These are phyloP conservation scores for Acipenser transmontanus DNA, from an alignment of 2,797 vertebrate genomes.

Conservation along the genomic window DNA sequence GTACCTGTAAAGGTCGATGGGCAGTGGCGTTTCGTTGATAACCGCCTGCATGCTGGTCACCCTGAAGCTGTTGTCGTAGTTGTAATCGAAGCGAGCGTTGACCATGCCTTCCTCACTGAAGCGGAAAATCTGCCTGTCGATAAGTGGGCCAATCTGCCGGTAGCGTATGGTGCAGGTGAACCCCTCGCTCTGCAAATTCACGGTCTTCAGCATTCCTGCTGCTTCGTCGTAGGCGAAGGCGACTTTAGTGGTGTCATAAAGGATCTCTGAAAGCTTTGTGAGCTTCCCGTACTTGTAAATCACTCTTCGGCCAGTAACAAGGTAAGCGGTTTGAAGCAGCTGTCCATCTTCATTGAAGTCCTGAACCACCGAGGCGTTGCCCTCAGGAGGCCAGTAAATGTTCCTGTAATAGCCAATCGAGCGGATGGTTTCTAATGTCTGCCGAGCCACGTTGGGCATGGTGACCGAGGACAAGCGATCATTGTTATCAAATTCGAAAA, in stretches of 20 bases:
- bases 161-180: conserved; percentile 95
- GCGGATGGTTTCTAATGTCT: conserved; percentile 87
- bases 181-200: conserved; percentile 90
- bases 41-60: conserved; percentile 98
- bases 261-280: conserved; percentile 83
- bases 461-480: conserved; percentile 90
- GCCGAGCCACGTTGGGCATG: conserved; percentile 94
- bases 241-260: conserved; percentile 90
- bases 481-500: conserved; percentile 97
- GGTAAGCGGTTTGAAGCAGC: conserved; percentile 82
- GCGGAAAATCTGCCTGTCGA: conserved; percentile 92
- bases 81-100: conserved; percentile 96
- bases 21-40: conserved; percentile 91
- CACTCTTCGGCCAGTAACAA: conserved; percentile 86
- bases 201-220: conserved; percentile 89
- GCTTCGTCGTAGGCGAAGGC: conserved; percentile 89
- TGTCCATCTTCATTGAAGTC: conserved; percentile 89
- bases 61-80: conserved; percentile 96
- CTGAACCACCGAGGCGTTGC: conserved; percentile 87
- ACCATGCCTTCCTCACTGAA: conserved; percentile 98
- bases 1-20: conserved; percentile 93
- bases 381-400: conserved; percentile 87
- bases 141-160: conserved; percentile 92
- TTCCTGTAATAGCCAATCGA: conserved; percentile 96
- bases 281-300: conserved; percentile 93